Percentiles rank a stretch among this genome's conserved stretches.
Conservation (phyloP, 2,888 invertebrate genomes). For the Cremastinae sp. region DNA sequence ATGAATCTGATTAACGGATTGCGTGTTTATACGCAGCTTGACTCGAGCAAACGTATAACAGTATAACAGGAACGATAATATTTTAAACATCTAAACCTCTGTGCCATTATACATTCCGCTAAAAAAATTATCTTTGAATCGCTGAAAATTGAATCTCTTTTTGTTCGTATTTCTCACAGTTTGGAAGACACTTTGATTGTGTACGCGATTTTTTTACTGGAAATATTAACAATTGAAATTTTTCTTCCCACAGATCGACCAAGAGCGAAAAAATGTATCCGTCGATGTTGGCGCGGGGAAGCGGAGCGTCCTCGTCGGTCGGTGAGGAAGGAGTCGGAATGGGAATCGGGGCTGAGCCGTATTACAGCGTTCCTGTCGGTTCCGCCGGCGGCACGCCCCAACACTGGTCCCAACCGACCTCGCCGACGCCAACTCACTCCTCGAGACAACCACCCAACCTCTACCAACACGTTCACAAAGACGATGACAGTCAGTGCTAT, state of each 20-base stretch:
- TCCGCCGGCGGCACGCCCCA: slow-evolving; percentile 78
- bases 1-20: slow-evolving; percentile 49
- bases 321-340: slow-evolving; percentile 76
- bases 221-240: background rate
- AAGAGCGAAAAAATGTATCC: slow-evolving; percentile 97
- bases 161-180: background rate
- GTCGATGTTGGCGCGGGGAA: slow-evolving; percentile 91
- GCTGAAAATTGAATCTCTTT: too few species aligned
- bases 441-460: slow-evolving; percentile 82
- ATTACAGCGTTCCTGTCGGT: slow-evolving; percentile 91
- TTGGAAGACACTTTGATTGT: background rate
- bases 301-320: slow-evolving; percentile 77
- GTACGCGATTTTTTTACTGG: slow-evolving; percentile 4
- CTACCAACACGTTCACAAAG: slow-evolving; percentile 83
- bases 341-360: slow-evolving; percentile 89
- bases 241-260: slow-evolving; percentile 86
- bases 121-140: too few species aligned
- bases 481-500: slow-evolving; percentile 87
- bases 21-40: slow-evolving; percentile 2
- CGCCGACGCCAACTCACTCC: slow-evolving; percentile 87
- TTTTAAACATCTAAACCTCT: too few species aligned
- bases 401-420: slow-evolving; percentile 88
- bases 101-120: too few species aligned
- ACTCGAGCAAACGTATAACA: too few species aligned
- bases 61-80: too few species aligned